Conservation (phyloP, 2,113 vertebrate genomes). For the Lophochroa leadbeateri region DNA sequence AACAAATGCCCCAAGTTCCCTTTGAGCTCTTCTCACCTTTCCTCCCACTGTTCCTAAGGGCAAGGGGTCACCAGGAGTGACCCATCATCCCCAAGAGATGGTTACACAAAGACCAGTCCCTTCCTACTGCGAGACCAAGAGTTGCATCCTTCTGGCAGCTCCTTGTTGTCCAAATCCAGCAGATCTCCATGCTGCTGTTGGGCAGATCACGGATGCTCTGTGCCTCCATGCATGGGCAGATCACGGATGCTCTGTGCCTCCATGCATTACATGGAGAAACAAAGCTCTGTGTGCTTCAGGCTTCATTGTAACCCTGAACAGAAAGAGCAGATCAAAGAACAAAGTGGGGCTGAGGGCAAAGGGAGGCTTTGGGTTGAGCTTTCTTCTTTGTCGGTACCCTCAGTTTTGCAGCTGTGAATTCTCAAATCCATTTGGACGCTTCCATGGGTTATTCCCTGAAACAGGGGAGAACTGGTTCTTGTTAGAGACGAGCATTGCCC, state of each 20-base stretch:
- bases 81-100: rapidly evolving
- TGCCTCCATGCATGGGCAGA: too few species aligned
- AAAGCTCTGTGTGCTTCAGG: neutral
- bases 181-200: neutral
- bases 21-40: neutral
- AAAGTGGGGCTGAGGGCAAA: neutral
- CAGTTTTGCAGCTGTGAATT: neutral
- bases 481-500: neutral
- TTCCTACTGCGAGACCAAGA: neutral
- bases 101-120: neutral
- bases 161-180: neutral
- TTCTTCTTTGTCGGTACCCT: neutral
- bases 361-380: neutral
- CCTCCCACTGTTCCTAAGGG: neutral
- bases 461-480: neutral
- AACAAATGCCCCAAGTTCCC: neutral
- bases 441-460: neutral
- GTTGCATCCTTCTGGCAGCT: neutral
- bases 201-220: neutral
- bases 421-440: rapidly evolving
- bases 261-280: rapidly evolving
- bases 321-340: neutral
- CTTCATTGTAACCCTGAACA: neutral
- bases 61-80: rapidly evolving
- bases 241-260: neutral